Conservation (phyloP, 2,888 invertebrate species). For the Callinectes sapidus region DNA sequence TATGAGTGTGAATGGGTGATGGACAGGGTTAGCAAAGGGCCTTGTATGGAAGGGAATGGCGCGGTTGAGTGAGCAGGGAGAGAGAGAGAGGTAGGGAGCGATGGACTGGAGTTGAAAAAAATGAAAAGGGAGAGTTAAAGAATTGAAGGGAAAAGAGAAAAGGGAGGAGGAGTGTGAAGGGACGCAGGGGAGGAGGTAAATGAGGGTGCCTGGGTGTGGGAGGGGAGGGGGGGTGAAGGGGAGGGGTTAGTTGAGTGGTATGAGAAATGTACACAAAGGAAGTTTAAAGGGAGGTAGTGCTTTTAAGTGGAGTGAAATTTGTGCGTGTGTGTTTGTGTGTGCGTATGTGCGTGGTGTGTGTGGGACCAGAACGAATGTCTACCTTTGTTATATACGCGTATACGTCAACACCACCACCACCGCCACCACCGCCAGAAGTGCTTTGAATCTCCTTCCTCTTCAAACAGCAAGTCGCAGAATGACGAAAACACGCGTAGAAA, state of each 20-base stretch:
- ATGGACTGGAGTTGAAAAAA: background rate
- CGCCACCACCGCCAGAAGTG: background rate
- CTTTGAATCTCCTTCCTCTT: too few species aligned
- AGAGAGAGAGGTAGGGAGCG: background rate
- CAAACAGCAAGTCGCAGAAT: too few species aligned
- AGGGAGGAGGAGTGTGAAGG: background rate
- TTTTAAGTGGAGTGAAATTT: background rate
- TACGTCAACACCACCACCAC: background rate
- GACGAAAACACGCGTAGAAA: background rate
- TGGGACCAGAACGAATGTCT: background rate
- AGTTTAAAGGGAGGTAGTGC: background rate
- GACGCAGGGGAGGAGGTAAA: background rate
- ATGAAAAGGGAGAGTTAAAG: background rate
- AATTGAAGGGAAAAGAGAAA: background rate
- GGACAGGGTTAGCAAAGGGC: background rate
- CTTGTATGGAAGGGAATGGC: slow-evolving; percentile 8
- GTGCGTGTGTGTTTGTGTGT: slow-evolving; percentile 1
- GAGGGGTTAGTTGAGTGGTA: background rate
- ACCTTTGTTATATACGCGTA: background rate
- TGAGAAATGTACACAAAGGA: slow-evolving; percentile 1
- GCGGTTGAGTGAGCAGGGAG: background rate
- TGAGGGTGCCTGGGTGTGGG: background rate
- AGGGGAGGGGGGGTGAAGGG: background rate
- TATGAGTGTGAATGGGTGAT: background rate
- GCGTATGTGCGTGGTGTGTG: slow-evolving; percentile 11